Base-by-base conservation (phyloP, 2,888 invertebrate genomes). In the Calameuta idolon region DNA sequence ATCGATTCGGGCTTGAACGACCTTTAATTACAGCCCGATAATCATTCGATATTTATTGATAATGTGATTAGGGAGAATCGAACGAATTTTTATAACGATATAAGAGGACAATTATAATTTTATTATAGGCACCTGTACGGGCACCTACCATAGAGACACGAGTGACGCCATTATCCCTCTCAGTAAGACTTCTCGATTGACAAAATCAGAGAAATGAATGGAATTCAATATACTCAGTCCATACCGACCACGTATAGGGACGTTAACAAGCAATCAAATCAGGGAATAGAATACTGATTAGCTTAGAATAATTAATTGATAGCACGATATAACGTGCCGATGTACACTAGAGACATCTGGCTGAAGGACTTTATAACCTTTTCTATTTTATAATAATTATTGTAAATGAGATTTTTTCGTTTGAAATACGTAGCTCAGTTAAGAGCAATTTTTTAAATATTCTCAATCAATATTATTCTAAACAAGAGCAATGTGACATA, bases 61-160 rank as follows among this genome's bases (percentile, higher is more conserved):
- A 23, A 55, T 23, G 9, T 23, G 5, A 23, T 23, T 55, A 23
- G 23, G 55, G 55, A 34, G 71, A 71, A 30, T 33, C 71, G 12
- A n/a, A 33, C 1, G 71, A 30, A 71, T 11, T 55, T 55, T 55
- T 9, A 55, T 55, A 55, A 55, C 23, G 55, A 23, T 55, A 23
- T 55, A 55, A 55, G 23, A 55, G 55, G 9, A 55, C 23, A 55
- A 55, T 34, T 74, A 34, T 74, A 34, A 69, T 79, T 84, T 87
- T 82, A 76, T 90, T 90, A 80, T 87, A 90, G 90, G 85, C 85
- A 86, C 84, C 87, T 78, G 84, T 81, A 80, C 87, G 89, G 83
- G 87, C 89, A 81, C 83, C 88, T 69, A 90, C 90, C 76, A 85
- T 90, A 84, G 90, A 91, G 85, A 90, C 90, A 80, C 86, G 91